These are phyloP conservation scores for Hippocampus mohnikei DNA, from an alignment of 2,113 vertebrate species.

Conservation along the genomic window DNA sequence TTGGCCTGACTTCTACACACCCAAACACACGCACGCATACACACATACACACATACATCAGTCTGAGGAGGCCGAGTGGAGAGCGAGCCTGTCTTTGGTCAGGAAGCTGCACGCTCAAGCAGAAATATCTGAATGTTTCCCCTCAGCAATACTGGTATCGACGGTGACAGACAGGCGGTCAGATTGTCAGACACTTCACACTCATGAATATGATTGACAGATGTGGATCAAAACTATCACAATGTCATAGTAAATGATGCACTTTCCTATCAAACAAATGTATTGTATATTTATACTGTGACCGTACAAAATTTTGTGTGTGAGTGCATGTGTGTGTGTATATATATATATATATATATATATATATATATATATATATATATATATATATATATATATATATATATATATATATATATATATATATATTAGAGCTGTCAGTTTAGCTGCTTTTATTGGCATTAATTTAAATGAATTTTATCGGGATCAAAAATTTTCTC, in stretches of 20 bases:
- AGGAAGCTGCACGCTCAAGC: slow-evolving; percentile 70
- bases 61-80: slow-evolving; percentile 49
- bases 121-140: slow-evolving; percentile 68
- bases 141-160: slow-evolving; percentile 65
- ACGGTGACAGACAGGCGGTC: slow-evolving; percentile 64
- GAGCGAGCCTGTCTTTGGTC: slow-evolving; percentile 59
- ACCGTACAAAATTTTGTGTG: background rate
- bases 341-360: too few species aligned
- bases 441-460: too few species aligned
- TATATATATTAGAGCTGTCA: too few species aligned
- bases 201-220: slow-evolving; percentile 36
- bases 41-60: slow-evolving; percentile 1
- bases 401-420: too few species aligned
- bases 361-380: too few species aligned
- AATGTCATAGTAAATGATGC: slow-evolving; percentile 1
- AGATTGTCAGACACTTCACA: slow-evolving; percentile 41
- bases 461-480: too few species aligned
- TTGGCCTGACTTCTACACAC: slow-evolving; percentile 36
- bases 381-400: too few species aligned
- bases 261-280: background rate
- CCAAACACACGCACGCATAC: slow-evolving; percentile 22
- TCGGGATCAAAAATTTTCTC: too few species aligned
- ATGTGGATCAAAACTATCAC: slow-evolving; percentile 39
- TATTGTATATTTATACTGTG: background rate
- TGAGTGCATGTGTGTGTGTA: too few species aligned